These are phyloP conservation scores for Sesia bembeciformis DNA, from an alignment of 2,888 invertebrate genomes.

Conservation along the genomic window DNA sequence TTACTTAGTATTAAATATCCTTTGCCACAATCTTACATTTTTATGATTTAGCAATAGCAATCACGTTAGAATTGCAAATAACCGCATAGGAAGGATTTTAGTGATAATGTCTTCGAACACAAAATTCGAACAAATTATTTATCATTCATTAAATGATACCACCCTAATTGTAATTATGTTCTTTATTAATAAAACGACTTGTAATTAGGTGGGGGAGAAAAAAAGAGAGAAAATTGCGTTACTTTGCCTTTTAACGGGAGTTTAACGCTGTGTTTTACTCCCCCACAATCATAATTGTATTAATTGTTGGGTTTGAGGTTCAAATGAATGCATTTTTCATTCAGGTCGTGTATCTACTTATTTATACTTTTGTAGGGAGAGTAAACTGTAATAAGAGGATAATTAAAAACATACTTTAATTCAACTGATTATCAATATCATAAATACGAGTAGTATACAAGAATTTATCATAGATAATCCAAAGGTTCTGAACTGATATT, in stretches of 20 bases:
- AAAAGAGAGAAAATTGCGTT: constrained; percentile 64
- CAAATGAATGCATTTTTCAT: constrained; percentile 24
- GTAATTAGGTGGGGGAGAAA: constrained; percentile 68
- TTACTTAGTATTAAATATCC: too few species aligned
- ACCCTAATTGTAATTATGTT: constrained; percentile 57
- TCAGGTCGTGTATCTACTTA: neutral
- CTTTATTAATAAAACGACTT: constrained; percentile 66
- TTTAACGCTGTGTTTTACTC: constrained; percentile 56
- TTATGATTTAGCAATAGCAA: too few species aligned
- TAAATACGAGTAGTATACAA: too few species aligned
- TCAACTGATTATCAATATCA: too few species aligned
- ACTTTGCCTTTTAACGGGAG: constrained; percentile 53
- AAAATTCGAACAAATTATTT: too few species aligned
- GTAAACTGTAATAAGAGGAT: neutral
- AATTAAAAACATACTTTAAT: too few species aligned
- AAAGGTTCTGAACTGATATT: too few species aligned
- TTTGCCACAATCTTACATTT: too few species aligned
- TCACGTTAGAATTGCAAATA: too few species aligned
- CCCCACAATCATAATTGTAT: constrained; percentile 58
- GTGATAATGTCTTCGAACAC: too few species aligned
- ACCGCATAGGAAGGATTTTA: too few species aligned
- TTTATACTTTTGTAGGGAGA: neutral
- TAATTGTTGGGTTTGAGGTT: constrained; percentile 38
- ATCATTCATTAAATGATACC: constrained; percentile 25
- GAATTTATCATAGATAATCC: too few species aligned